Evolutionary conservation across 2,888 invertebrate genomes (phyloP).

Genomic region (Caenorhabditis imperialis): DNA sequence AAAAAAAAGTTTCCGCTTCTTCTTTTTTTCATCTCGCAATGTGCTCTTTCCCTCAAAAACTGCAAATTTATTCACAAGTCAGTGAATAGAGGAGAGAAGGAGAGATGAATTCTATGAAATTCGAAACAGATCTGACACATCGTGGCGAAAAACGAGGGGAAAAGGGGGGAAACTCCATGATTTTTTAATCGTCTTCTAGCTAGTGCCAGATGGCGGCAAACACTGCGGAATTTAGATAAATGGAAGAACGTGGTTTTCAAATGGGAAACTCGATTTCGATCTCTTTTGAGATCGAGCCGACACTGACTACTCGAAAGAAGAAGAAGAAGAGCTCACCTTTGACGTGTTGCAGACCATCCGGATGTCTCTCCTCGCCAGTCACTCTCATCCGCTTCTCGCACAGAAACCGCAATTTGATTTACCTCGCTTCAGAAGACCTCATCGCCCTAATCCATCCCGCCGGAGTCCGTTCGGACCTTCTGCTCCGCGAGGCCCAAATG

Average conservation of each 20-base stretch:
- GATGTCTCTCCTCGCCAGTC: constrained; percentile 52
- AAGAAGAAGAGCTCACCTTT: constrained; percentile 8
- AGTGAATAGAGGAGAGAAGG: constrained; percentile 40
- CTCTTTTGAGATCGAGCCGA: too few species aligned
- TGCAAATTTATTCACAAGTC: constrained; percentile 50
- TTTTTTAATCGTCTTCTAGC: constrained; percentile 32
- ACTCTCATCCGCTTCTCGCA: constrained; percentile 52
- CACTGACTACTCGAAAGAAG: too few species aligned
- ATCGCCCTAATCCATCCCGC: constrained; percentile 58
- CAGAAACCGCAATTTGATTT: constrained; percentile 55
- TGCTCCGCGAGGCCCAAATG: constrained; percentile 62
- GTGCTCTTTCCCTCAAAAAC: constrained; percentile 32
- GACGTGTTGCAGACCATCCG: constrained; percentile 36
- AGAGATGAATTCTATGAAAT: constrained; percentile 46
- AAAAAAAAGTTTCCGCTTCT: constrained; percentile 3
- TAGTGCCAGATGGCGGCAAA: constrained; percentile 1
- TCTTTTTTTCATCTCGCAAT: constrained; percentile 13
- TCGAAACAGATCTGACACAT: constrained; percentile 48
- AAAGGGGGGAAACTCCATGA: constrained; percentile 32
- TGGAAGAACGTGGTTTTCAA: too few species aligned
- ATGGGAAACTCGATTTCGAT: too few species aligned
- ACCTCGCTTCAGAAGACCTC: constrained; percentile 37
- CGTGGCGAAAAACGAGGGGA: too few species aligned
- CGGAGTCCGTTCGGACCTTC: constrained; percentile 52
- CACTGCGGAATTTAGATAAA: too few species aligned